Evolutionary conservation across 2,113 vertebrate species (phyloP).

Genomic region (Megaptera novaeangliae): DNA sequence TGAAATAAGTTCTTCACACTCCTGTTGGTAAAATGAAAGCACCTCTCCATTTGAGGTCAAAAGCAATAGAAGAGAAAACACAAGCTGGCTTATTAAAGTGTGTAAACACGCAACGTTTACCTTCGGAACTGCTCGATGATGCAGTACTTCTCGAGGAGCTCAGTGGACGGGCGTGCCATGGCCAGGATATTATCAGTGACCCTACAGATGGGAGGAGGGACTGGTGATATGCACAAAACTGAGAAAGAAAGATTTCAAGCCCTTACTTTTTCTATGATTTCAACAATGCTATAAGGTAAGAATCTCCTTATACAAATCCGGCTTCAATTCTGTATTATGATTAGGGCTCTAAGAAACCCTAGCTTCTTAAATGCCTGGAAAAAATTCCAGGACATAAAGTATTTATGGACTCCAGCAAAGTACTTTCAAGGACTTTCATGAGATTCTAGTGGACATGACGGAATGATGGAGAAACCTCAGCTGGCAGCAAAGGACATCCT

Average conservation of each 20-base stretch:
- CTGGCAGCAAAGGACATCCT: not conserved
- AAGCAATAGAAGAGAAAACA: slow-evolving; percentile 5
- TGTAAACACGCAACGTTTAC: slow-evolving; percentile 73
- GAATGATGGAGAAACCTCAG: not conserved
- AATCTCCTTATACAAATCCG: slow-evolving; percentile 24
- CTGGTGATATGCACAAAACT: not conserved
- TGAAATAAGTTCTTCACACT: slow-evolving; percentile 55
- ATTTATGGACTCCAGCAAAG: not conserved
- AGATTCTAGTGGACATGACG: not conserved
- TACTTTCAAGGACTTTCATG: not conserved
- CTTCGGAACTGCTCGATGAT: slow-evolving; percentile 93
- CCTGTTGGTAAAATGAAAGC: slow-evolving; percentile 60
- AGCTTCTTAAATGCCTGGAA: not conserved
- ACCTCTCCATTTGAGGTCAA: slow-evolving; percentile 60
- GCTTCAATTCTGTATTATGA: slow-evolving; percentile 20
- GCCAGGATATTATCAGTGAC: slow-evolving; percentile 95
- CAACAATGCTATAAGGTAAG: not conserved
- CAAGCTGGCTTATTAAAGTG: not conserved
- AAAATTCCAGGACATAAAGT: not conserved
- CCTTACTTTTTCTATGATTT: not conserved
- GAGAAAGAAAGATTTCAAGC: not conserved
- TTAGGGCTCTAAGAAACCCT: not conserved
- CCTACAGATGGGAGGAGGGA: slow-evolving; percentile 78
- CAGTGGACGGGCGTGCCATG: slow-evolving; percentile 96
- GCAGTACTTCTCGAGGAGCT: slow-evolving; percentile 92